Evolutionary conservation across 2,888 invertebrate species (phyloP).

Genomic region (Athripsodes cinereus): DNA sequence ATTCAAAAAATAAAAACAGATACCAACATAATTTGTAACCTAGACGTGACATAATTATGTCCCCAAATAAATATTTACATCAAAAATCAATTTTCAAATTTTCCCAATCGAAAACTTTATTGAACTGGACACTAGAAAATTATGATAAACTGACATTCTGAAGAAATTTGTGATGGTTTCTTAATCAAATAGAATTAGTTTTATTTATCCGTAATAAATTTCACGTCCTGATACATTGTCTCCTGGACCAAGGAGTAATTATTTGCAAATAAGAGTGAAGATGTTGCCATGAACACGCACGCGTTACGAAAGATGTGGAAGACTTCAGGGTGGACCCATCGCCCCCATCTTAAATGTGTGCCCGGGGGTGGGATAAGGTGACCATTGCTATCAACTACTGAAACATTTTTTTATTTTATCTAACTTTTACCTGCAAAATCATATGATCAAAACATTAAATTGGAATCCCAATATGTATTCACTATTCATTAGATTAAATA

Average conservation of each 20-base stretch:
- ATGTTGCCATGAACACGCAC: slow-evolving; percentile 22
- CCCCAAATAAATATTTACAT: too few species aligned
- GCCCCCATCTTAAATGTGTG: slow-evolving; percentile 5
- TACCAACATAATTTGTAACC: too few species aligned
- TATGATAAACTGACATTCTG: too few species aligned
- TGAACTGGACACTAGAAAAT: too few species aligned
- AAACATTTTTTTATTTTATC: not conserved
- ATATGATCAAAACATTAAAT: not conserved
- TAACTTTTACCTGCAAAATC: not conserved
- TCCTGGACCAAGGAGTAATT: not conserved
- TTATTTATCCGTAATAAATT: too few species aligned
- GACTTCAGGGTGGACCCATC: slow-evolving; percentile 3
- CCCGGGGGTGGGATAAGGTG: slow-evolving; percentile 5
- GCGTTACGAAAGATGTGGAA: slow-evolving; percentile 25
- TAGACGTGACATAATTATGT: too few species aligned
- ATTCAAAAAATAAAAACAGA: too few species aligned
- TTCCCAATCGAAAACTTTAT: too few species aligned
- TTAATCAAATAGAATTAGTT: too few species aligned
- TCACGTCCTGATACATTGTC: not conserved
- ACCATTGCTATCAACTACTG: not conserved
- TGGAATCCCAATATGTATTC: not conserved
- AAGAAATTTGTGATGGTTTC: too few species aligned
- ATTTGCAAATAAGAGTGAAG: slow-evolving; percentile 20
- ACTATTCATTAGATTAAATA: not conserved
- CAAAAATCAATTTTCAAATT: too few species aligned